A percentile compares a stretch with the other conserved stretches of the same genome.
Evolutionary conservation across 1,140 invertebrate species (phyloP).

Genomic region (Bombus consobrinus): DNA sequence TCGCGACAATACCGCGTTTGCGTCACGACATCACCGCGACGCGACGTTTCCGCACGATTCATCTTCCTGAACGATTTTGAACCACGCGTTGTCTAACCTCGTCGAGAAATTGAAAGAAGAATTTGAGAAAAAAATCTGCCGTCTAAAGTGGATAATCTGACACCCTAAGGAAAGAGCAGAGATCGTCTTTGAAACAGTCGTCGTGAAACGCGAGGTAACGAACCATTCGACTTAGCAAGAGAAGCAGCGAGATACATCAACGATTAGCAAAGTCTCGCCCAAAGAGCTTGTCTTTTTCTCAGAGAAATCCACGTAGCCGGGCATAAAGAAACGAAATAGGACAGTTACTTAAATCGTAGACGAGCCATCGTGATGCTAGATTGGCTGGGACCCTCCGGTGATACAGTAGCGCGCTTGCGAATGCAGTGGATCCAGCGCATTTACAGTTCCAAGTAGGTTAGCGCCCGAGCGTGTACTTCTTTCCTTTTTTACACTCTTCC

Average conservation of each 20-base stretch:
- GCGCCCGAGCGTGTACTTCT: conserved; percentile 11
- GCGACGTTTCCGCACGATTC: no score
- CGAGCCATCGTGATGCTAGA: conserved; percentile 18
- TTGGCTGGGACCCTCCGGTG: conserved; percentile 36
- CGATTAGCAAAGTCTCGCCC: conserved; percentile 6
- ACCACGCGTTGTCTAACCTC: no score
- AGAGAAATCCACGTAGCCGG: background rate
- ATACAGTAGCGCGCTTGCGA: conserved; percentile 11
- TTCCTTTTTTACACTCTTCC: background rate
- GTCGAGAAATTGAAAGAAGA: background rate
- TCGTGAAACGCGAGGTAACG: background rate
- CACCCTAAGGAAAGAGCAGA: background rate
- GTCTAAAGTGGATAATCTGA: no score
- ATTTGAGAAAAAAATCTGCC: background rate
- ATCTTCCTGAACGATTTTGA: no score
- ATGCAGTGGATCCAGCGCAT: conserved; percentile 7
- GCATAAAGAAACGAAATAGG: conserved; percentile 29
- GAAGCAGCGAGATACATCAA: background rate
- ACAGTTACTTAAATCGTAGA: conserved; percentile 37
- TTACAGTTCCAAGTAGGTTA: conserved; percentile 39
- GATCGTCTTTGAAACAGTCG: background rate
- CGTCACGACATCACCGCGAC: background rate
- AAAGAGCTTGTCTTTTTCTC: no score
- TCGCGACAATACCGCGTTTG: background rate
- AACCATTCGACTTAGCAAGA: background rate